These are phyloP conservation scores for Lordiphosa collinella DNA, from an alignment of 1,140 invertebrate species.

Conservation along the genomic window DNA sequence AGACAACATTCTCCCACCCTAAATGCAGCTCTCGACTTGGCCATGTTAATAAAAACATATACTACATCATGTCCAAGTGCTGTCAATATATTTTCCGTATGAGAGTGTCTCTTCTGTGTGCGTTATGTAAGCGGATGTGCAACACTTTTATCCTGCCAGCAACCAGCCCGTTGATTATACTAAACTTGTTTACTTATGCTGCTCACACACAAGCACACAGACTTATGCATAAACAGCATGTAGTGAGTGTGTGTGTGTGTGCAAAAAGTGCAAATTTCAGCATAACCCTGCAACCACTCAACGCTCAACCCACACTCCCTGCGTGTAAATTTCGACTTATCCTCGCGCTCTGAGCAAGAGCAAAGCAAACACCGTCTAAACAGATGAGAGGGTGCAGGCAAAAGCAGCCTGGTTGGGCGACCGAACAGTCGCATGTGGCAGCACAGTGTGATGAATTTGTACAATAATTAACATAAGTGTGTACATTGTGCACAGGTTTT, in stretches of 20 bases:
- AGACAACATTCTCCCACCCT: slow-evolving; percentile 31
- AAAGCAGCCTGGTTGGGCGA: neutral
- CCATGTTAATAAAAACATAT: slow-evolving; percentile 74
- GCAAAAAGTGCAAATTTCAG: slow-evolving; percentile 67
- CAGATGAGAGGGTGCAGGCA: neutral
- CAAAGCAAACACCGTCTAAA: slow-evolving; percentile 47
- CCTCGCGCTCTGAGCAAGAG: slow-evolving; percentile 57
- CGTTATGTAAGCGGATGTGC: slow-evolving; percentile 70
- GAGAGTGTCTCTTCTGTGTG: slow-evolving; percentile 19
- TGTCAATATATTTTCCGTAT: neutral
- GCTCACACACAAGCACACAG: slow-evolving; percentile 16
- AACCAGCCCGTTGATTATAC: slow-evolving; percentile 63
- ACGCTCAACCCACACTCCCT: slow-evolving; percentile 25
- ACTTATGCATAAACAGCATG: neutral
- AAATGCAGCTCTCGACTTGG: slow-evolving; percentile 49
- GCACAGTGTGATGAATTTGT: slow-evolving; percentile 6
- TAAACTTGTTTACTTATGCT: slow-evolving; percentile 73
- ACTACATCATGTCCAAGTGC: slow-evolving; percentile 37
- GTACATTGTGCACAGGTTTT: slow-evolving; percentile 2
- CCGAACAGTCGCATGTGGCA: neutral
- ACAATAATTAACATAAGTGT: slow-evolving; percentile 9
- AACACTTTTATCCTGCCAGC: slow-evolving; percentile 43
- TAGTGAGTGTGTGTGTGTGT: slow-evolving; percentile 17
- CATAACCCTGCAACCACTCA: slow-evolving; percentile 47
- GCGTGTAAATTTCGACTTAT: slow-evolving; percentile 71